Conservation (phyloP, 2,797 vertebrate genomes). For the Siniperca scherzeri region DNA sequence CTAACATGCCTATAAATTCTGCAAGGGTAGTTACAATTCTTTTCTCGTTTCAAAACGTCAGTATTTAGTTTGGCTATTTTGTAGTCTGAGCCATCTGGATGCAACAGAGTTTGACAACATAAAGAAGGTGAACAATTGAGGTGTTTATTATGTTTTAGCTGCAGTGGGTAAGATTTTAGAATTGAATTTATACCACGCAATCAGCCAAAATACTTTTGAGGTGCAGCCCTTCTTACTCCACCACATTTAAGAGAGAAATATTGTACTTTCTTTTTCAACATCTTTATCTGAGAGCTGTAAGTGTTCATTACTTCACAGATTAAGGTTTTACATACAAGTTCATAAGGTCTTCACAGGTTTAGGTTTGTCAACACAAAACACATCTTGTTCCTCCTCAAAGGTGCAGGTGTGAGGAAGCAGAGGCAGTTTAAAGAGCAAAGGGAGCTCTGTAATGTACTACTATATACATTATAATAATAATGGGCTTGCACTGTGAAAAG, state of each 20-base stretch:
- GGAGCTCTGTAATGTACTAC: neutral
- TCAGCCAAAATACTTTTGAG: slow-evolving; percentile 1
- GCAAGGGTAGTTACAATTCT: slow-evolving; percentile 30
- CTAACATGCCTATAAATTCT: slow-evolving; percentile 52
- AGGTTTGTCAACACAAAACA: neutral
- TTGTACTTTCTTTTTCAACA: accelerated
- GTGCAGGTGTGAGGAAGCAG: slow-evolving; percentile 6
- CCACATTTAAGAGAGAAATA: neutral
- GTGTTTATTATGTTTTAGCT: slow-evolving; percentile 36
- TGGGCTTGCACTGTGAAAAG: slow-evolving; percentile 1
- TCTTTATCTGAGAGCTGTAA: neutral
- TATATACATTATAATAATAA: slow-evolving; percentile 2
- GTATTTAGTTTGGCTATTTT: slow-evolving; percentile 42
- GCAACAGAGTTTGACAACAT: slow-evolving; percentile 27
- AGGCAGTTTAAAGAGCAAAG: neutral
- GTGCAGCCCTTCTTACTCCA: neutral
- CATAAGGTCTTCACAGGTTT: neutral
- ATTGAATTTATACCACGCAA: neutral
- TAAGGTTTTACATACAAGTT: neutral
- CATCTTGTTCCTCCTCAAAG: neutral
- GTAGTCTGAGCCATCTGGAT: slow-evolving; percentile 41
- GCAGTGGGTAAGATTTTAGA: slow-evolving; percentile 2
- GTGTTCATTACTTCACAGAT: neutral
- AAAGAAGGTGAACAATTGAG: slow-evolving; percentile 10
- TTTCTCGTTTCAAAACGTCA: slow-evolving; percentile 38